Evolutionary conservation across 2,888 invertebrate genomes (phyloP).

Genomic region (Eilema griseolum): DNA sequence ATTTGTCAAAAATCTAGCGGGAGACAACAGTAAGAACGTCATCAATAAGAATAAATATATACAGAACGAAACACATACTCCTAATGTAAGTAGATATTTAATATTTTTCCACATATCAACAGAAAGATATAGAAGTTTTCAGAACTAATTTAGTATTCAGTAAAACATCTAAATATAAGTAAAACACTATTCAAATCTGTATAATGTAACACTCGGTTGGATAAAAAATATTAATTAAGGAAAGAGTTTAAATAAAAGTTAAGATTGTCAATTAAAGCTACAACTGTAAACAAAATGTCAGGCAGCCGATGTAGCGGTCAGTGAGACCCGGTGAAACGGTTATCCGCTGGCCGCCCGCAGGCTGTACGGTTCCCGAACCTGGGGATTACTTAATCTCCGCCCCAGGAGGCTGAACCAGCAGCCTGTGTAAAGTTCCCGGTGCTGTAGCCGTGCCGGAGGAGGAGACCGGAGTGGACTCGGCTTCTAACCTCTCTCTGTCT

Average conservation of each 20-base stretch:
- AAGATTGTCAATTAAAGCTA: too few relatives aligned
- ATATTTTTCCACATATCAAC: neutral
- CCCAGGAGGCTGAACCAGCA: too few relatives aligned
- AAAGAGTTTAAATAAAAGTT: too few relatives aligned
- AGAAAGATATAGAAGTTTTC: neutral
- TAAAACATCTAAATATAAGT: neutral
- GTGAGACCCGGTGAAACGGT: too few relatives aligned
- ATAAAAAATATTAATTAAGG: neutral
- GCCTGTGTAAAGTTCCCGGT: too few relatives aligned
- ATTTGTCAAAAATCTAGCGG: conserved; percentile 80
- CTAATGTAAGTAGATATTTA: conserved; percentile 86
- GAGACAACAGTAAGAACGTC: conserved; percentile 83
- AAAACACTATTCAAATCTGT: neutral
- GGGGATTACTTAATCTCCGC: too few relatives aligned
- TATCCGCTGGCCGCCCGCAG: too few relatives aligned
- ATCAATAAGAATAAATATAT: conserved; percentile 87
- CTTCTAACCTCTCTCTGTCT: too few relatives aligned
- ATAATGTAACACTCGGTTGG: neutral
- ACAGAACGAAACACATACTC: conserved; percentile 88
- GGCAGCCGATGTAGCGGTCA: neutral
- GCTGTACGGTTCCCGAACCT: too few relatives aligned
- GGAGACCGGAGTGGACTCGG: too few relatives aligned
- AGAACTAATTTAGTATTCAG: neutral
- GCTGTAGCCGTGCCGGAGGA: too few relatives aligned
- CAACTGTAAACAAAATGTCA: neutral